These are phyloP conservation scores for Acropora tenuis DNA, from an alignment of 64 coral and sea anemone species.

Conservation along the genomic window DNA sequence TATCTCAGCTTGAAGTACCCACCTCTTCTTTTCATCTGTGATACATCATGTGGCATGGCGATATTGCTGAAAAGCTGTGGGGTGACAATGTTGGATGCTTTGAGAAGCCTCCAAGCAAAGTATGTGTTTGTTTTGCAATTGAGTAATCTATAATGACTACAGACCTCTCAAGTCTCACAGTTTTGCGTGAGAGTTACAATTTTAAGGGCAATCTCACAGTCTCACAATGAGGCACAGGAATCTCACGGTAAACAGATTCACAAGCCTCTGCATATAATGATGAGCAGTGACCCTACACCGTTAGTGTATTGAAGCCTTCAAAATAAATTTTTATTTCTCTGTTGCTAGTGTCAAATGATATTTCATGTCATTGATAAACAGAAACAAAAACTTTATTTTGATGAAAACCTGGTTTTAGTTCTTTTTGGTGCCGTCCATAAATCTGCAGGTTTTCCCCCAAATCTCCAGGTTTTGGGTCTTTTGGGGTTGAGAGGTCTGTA, in stretches of 20 bases:
- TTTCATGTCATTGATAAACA: neutral
- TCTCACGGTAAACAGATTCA: no score
- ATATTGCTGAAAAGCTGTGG: slow-evolving; percentile 30
- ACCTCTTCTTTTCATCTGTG: slow-evolving; percentile 25
- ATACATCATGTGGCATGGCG: slow-evolving; percentile 36
- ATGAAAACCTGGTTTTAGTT: neutral
- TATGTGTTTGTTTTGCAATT: neutral
- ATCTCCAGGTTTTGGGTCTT: neutral
- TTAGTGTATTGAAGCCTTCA: neutral
- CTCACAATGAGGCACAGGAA: no score
- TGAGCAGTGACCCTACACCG: neutral
- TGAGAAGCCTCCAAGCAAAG: slow-evolving; percentile 50
- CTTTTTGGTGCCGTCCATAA: neutral
- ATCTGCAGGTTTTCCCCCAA: neutral
- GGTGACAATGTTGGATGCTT: slow-evolving; percentile 51
- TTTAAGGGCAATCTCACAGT: no score
- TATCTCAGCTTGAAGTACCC: slow-evolving; percentile 53
- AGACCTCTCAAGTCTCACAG: no score
- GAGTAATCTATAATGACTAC: no score
- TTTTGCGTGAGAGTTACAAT: no score
- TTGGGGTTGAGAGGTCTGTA: no score
- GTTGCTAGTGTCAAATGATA: neutral
- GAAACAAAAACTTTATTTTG: neutral
- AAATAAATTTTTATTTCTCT: neutral
- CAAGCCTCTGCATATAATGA: neutral